Conservation (phyloP, 2,797 vertebrate species). For the Ataeniobius toweri region DNA sequence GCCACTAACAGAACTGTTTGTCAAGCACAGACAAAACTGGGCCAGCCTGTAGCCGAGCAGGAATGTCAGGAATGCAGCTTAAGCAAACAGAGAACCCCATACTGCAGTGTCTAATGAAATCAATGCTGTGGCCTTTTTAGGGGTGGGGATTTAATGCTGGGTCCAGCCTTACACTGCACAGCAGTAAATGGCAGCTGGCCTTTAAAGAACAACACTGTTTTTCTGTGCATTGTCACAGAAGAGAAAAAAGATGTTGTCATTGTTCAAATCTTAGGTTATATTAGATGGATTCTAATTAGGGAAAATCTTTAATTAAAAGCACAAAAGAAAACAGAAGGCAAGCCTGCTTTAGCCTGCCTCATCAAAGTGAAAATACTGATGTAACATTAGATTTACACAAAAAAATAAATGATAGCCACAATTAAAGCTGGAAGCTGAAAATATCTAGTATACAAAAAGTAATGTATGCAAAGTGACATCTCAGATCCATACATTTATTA, state of each 20-base stretch:
- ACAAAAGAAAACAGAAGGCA: neutral
- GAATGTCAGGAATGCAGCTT: slow-evolving; percentile 83
- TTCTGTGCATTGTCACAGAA: neutral
- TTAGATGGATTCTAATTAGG: neutral
- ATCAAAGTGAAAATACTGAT: neutral
- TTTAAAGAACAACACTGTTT: slow-evolving; percentile 7
- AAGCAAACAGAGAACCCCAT: slow-evolving; percentile 80
- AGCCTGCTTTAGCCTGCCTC: neutral
- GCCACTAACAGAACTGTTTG: slow-evolving; percentile 47
- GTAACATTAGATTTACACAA: neutral
- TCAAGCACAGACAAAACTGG: slow-evolving; percentile 69
- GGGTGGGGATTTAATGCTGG: slow-evolving; percentile 38
- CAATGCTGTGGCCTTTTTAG: slow-evolving; percentile 63
- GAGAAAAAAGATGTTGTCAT: too few relatives aligned
- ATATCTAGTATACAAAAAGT: too few relatives aligned
- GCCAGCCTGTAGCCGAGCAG: slow-evolving; percentile 63
- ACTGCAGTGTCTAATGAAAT: slow-evolving; percentile 76
- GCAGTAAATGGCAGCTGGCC: slow-evolving; percentile 1
- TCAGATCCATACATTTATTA: neutral
- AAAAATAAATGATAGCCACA: neutral
- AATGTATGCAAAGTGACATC: neutral
- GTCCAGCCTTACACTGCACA: slow-evolving; percentile 30
- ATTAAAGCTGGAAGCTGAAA: neutral
- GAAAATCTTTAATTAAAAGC: neutral
- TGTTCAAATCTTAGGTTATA: neutral